Conservation (phyloP, 2,888 invertebrate species). For the Tenodera sinensis region DNA sequence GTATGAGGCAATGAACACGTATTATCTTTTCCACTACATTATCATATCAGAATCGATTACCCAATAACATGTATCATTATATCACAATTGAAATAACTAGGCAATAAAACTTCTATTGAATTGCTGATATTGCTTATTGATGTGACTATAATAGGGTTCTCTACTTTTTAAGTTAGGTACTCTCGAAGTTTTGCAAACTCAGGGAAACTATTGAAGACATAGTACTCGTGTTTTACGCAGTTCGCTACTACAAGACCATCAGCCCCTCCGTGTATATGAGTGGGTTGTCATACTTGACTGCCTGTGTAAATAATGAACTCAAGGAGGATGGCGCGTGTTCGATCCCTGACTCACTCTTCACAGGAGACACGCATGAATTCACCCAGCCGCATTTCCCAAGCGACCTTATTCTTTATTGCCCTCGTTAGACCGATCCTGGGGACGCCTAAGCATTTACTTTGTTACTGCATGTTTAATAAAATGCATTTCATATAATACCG, state of each 20-base stretch:
- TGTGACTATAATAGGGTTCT: not conserved
- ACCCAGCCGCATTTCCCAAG: not conserved
- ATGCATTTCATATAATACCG: no score
- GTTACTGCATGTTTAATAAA: not conserved
- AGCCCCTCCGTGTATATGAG: not conserved
- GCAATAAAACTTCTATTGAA: no score
- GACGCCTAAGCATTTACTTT: not conserved
- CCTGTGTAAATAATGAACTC: not conserved
- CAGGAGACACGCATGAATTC: not conserved
- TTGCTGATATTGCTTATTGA: no score
- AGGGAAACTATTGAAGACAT: not conserved
- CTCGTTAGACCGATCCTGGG: not conserved
- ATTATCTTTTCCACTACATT: no score
- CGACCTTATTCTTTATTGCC: not conserved
- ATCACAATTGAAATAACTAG: no score
- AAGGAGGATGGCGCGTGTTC: not conserved
- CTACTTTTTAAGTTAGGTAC: not conserved
- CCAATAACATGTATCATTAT: no score
- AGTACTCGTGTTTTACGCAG: not conserved
- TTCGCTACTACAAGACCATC: not conserved
- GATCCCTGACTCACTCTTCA: not conserved
- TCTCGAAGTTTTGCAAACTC: not conserved
- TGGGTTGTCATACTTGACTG: not conserved
- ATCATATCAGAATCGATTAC: no score
- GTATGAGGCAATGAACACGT: no score